A percentile compares a stretch with the other conserved stretches of the same genome.
These are phyloP conservation scores for Festucalex cinctus DNA, from an alignment of 2,113 vertebrate species.

Conservation along the genomic window DNA sequence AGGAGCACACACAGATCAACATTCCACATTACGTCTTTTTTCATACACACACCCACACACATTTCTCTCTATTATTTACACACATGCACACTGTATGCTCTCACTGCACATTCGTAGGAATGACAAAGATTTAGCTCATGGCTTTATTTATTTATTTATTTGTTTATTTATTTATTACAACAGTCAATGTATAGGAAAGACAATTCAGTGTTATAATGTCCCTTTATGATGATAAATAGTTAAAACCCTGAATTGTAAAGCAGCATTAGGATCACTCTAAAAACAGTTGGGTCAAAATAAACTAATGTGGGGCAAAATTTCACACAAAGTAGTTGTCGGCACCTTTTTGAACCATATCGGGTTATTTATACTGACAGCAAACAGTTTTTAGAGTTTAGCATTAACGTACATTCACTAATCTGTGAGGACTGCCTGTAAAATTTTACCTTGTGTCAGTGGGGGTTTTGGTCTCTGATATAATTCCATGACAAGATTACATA, in stretches of 20 bases:
- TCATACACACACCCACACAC: slow-evolving; percentile 14
- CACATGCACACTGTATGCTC: not conserved
- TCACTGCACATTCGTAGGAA: slow-evolving; percentile 1
- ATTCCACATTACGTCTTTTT: slow-evolving; percentile 9
- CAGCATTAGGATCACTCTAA: no score
- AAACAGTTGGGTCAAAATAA: no score
- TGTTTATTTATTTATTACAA: not conserved
- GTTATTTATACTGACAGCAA: no score
- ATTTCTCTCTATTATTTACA: slow-evolving; percentile 14
- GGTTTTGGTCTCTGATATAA: no score
- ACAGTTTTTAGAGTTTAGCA: not conserved
- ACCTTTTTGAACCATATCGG: no score
- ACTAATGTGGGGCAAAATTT: no score
- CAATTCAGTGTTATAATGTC: not conserved
- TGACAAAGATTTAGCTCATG: not conserved
- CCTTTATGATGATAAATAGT: not conserved
- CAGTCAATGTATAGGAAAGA: not conserved
- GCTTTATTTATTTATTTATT: not conserved
- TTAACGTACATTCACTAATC: not conserved
- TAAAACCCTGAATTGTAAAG: no score
- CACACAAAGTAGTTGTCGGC: no score
- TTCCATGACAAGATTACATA: no score
- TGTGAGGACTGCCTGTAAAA: no score
- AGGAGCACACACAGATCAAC: slow-evolving; percentile 1
- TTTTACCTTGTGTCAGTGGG: no score